Conservation (phyloP, 2,888 invertebrate genomes). For the Sturmia bella region DNA sequence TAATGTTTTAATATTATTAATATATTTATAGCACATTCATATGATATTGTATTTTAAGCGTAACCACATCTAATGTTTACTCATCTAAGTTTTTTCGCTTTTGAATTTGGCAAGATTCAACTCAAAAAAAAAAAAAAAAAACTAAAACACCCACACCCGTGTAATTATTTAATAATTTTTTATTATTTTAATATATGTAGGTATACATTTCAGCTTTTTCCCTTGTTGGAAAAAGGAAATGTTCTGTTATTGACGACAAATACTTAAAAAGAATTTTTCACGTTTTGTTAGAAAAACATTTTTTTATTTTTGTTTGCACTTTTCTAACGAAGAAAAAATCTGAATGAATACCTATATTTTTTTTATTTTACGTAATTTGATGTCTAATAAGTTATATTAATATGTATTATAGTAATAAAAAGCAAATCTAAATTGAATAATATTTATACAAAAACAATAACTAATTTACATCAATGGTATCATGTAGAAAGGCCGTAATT, state of each 20-base stretch:
- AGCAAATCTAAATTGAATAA: constrained; percentile 54
- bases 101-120: constrained; percentile 20
- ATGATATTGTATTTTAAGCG: constrained; percentile 51
- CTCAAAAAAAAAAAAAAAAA: constrained; percentile 40
- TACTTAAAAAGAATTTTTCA: no score
- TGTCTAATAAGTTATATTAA: constrained; percentile 58
- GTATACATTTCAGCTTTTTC: no score
- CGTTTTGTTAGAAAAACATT: no score
- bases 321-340: no score
- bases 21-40: constrained; percentile 40
- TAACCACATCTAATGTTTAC: constrained; percentile 44
- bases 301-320: no score
- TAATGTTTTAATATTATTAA: constrained; percentile 12
- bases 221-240: no score
- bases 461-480: constrained; percentile 55
- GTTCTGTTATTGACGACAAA: no score
- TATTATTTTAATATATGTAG: constrained; percentile 32
- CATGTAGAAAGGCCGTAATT: constrained; percentile 43
- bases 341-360: no score
- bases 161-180: constrained; percentile 60
- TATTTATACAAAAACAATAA: constrained; percentile 40
- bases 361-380: constrained; percentile 39
- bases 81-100: constrained; percentile 11
- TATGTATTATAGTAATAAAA: constrained; percentile 63
- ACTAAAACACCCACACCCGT: constrained; percentile 56